Evolutionary conservation across 2,113 vertebrate genomes (phyloP), one percentile per base, ranked within the genome.

Genomic region (Alexandromys fortis): DNA sequence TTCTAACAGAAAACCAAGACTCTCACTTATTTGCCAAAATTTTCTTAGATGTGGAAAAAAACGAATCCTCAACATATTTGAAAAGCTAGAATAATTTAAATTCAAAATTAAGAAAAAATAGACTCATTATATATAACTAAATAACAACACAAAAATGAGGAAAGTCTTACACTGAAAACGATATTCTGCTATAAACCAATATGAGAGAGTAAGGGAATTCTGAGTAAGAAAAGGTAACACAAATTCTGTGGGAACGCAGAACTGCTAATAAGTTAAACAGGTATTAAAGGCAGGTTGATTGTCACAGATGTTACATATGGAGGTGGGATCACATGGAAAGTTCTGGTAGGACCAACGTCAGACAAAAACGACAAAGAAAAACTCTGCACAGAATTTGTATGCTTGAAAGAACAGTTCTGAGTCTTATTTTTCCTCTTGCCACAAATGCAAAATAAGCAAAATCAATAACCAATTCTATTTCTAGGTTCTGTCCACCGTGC

Each of bases 391-490:
- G 35, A 77, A 45, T 96, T 1, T 67, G 1, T n/a, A 77, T 90
- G 10, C 86, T 0, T 93, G 72, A 94, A 97, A 97, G 77, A 94
- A 94, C 81, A 10, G 86, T 22, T 92, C 1, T 2, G 90, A 65
- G 12, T 49, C 45, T 79, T 63, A 93, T 12, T 52, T 77, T 96
- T 38, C 19, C 85, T 97, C 86, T 96, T 94, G 89, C 95, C 89
- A 97, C 21, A 97, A 97, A 98, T 81, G 91, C 89, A 98, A 97
- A 98, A 95, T 47, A 96, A 96, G 92, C 61, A 97, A 98, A 98
- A 98, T 98, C 98, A 98, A 98, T 98, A 98, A 78, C 86, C 95
- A 97, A 97, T 97, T 98, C 83, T 96, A 97, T 98, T 97, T 97
- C 94, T 92, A 98, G 96, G 97, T 98, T 98, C 97, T 97, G 98